A percentile compares a stretch with the other conserved stretches of the same genome.
Conservation (phyloP, 2,888 invertebrate genomes). For the Stenolophus ochropezus region DNA sequence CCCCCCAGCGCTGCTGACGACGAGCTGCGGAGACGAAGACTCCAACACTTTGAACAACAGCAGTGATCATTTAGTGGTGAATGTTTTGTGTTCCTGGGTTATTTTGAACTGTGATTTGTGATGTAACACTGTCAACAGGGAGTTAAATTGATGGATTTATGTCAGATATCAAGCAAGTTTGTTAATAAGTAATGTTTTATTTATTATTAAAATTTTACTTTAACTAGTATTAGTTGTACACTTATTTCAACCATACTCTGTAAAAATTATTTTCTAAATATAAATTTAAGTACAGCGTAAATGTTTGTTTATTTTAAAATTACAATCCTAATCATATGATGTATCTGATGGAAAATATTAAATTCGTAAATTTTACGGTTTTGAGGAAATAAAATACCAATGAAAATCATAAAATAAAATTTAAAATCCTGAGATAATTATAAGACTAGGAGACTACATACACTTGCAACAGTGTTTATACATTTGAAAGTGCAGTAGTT, state of each 20-base stretch:
- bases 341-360: too few relatives aligned
- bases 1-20: slow-evolving; percentile 17
- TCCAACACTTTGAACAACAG: slow-evolving; percentile 55
- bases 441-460: too few relatives aligned
- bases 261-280: slow-evolving; percentile 45
- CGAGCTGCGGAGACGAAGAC: slow-evolving; percentile 43
- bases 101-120: slow-evolving; percentile 41
- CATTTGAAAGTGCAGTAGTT: too few relatives aligned
- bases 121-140: slow-evolving; percentile 3
- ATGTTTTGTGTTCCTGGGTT: slow-evolving; percentile 41
- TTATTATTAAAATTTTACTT: slow-evolving; percentile 45
- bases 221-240: slow-evolving; percentile 37
- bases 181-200: slow-evolving; percentile 33
- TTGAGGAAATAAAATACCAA: too few relatives aligned
- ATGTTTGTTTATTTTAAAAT: neutral
- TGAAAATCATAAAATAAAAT: too few relatives aligned
- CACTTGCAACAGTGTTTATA: too few relatives aligned
- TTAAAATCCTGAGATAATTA: too few relatives aligned
- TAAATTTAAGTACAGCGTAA: slow-evolving; percentile 21
- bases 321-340: too few relatives aligned
- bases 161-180: slow-evolving; percentile 24
- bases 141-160: slow-evolving; percentile 2
- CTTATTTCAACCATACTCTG: slow-evolving; percentile 42
- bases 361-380: too few relatives aligned
- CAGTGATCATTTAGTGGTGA: slow-evolving; percentile 11